phyloP scores from a whole-genome alignment of 2,113 vertebrate species.

The Meleagris gallopavo region DNA sequence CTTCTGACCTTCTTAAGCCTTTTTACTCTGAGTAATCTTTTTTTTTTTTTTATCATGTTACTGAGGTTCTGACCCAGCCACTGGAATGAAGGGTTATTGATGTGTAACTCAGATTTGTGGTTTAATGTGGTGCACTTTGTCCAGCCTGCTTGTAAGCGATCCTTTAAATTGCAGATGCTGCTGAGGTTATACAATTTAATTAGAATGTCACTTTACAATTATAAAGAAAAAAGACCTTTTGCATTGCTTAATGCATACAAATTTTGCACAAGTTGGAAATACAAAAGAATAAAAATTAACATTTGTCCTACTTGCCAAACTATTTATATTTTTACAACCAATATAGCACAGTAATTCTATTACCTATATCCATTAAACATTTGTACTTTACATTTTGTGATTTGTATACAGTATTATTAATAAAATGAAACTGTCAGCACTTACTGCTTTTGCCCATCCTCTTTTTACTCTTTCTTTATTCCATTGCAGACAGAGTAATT shows the following conservation, averaged over 20 bases:
- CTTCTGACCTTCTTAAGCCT: conserved; percentile 59
- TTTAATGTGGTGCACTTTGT: conserved; percentile 75
- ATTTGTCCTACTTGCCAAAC: conserved; percentile 77
- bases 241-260: conserved; percentile 79
- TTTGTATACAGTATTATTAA: conserved; percentile 77
- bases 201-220: conserved; percentile 82
- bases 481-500: conserved; percentile 72
- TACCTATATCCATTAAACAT: conserved; percentile 76
- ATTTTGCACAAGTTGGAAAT: conserved; percentile 76
- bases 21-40: conserved; percentile 54
- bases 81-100: conserved; percentile 67
- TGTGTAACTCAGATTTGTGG: conserved; percentile 66
- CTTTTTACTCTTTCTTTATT: conserved; percentile 56
- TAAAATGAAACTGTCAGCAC: conserved; percentile 76
- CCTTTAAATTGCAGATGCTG: conserved; percentile 76
- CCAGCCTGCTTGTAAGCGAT: conserved; percentile 75
- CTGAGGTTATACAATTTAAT: conserved; percentile 79
- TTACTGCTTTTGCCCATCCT: conserved; percentile 55
- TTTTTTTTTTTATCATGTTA: neutral
- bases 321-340: conserved; percentile 76
- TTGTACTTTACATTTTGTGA: conserved; percentile 74
- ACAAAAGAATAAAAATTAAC: conserved; percentile 81
- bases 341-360: conserved; percentile 76
- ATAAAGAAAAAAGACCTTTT: conserved; percentile 77
- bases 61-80: conserved; percentile 67